Evolutionary conservation across 2,113 vertebrate species (phyloP), one percentile per base, ranked within the genome.

Genomic region (Taxidea taxus): DNA sequence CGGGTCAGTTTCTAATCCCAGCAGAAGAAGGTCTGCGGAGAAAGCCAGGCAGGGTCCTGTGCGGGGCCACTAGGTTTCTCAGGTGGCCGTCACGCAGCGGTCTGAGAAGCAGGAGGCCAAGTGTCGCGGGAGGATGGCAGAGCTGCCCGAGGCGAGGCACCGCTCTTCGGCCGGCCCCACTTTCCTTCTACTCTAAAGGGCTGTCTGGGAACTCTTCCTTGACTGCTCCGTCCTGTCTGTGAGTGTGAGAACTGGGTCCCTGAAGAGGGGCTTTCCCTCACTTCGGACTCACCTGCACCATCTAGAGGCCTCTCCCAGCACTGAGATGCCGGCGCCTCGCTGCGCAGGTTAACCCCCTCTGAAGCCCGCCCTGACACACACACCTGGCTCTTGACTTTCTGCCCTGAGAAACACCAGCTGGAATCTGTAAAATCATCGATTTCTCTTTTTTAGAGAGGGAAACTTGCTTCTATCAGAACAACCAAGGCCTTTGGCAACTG

Each of bases 271-370:
- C 97, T 90, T 56, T 13, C 87, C 87, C 37, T 90, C 77, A 74
- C 92, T 14, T 20, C 51, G 97, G 97, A 98, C 98, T 98, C 98
- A 70, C 98, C 97, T 94, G 77, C 98, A 94, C 99, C 99, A 98
- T 86, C 99, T 99, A 98, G 98, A 98, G 99, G 99, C 94, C 86
- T 91, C 31, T 83, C 13, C 93, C n/a, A 34, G 98, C 56, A 97
- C 72, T 81, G 96, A 88, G 77, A 90, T 44, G 80, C 80, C 6
- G 54, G 8, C 2, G 20, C 14, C 91, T 8, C 0, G 42, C 75
- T 68, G 29, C 6, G 12, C n/a, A 34, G 60, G 51, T 49, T 8
- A 25, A 34, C 62, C 27, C n/a, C 39, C 42, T 87, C 49, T 21
- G 81, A 54, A 54, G 82, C 75, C 74, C 10, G 77, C 6, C n/a